phyloP scores from a whole-genome alignment of 2,113 vertebrate species.

The Dasyornis broadbenti region DNA sequence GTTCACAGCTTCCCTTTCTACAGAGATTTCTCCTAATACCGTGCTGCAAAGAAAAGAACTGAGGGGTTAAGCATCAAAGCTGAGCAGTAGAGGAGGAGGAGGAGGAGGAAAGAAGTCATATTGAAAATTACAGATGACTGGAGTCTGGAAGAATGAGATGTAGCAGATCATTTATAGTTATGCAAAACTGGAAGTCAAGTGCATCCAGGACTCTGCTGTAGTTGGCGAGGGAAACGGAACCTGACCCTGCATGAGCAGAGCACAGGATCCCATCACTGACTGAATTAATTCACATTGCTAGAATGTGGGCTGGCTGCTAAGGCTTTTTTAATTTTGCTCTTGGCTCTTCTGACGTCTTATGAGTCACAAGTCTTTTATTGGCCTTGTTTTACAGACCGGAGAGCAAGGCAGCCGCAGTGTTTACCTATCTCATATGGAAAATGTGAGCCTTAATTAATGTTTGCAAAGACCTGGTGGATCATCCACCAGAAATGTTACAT shows the following conservation, averaged over 20 bases:
- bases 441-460: constrained; percentile 34
- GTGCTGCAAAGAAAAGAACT: not conserved
- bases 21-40: not conserved
- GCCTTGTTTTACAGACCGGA: constrained; percentile 11
- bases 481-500: constrained; percentile 13
- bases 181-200: constrained; percentile 9
- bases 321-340: not conserved
- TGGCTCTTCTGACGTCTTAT: constrained; percentile 26
- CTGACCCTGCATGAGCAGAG: not conserved
- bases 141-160: not conserved
- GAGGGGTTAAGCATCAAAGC: constrained; percentile 22
- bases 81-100: not conserved
- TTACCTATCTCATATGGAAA: constrained; percentile 32
- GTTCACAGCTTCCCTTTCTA: constrained; percentile 25
- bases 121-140: not conserved
- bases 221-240: not conserved
- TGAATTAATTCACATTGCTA: not conserved
- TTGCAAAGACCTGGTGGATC: constrained; percentile 10
- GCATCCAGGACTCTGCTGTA: not conserved
- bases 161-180: constrained; percentile 32
- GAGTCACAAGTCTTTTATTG: constrained; percentile 19
- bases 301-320: not conserved
- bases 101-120: not conserved
- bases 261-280: not conserved
- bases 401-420: not conserved